A percentile compares a stretch with the other conserved stretches of the same genome.
Evolutionary conservation across 2,113 vertebrate genomes (phyloP).

Genomic region (Ovis aries): DNA sequence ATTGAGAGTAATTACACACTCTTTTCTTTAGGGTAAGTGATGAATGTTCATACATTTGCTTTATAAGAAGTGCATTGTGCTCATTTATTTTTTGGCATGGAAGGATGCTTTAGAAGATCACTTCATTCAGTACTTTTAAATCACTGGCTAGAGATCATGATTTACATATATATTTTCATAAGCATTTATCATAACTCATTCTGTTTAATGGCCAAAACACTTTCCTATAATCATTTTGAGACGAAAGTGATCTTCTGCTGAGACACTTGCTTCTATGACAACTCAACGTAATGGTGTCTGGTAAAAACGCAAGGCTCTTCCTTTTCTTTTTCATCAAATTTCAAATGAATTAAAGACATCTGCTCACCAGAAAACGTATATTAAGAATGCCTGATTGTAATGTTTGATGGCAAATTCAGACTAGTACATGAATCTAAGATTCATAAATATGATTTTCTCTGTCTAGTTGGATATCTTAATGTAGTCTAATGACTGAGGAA

Average conservation of each 20-base stretch:
- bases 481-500: neutral
- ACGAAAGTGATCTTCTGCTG: neutral
- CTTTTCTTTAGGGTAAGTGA: neutral
- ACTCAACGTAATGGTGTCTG: neutral
- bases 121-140: neutral
- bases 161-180: neutral
- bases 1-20: neutral
- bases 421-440: neutral
- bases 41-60: neutral
- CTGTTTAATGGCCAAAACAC: neutral
- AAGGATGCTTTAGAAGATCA: neutral
- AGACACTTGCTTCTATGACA: neutral
- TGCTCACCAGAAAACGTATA: neutral
- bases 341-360: neutral
- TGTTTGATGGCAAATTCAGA: neutral
- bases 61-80: neutral
- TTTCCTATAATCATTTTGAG: neutral
- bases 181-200: neutral
- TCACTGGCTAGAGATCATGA: neutral
- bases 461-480: neutral
- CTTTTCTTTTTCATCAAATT: neutral
- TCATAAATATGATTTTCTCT: neutral
- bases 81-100: neutral
- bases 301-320: neutral
- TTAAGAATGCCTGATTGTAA: neutral